These are phyloP conservation scores for Unio pictorum DNA, from an alignment of 2,888 invertebrate genomes.

Conservation along the genomic window DNA sequence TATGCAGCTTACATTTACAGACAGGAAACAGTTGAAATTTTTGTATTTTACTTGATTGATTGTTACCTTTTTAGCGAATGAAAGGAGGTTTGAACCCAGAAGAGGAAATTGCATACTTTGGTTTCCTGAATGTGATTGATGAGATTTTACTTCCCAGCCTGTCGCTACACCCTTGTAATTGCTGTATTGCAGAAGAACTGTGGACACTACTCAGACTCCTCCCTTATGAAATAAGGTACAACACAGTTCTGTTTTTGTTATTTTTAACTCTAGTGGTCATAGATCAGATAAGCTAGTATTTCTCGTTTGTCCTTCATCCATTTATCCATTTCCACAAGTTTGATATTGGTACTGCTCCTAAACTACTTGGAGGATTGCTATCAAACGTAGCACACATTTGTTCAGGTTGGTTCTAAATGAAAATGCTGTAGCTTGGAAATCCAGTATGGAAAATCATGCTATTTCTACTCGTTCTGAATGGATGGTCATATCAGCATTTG, in stretches of 20 bases:
- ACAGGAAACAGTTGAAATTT: not conserved
- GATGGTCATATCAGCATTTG: too few relatives aligned
- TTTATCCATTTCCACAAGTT: not conserved
- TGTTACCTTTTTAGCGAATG: slow-evolving; percentile 41
- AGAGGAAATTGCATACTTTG: slow-evolving; percentile 76
- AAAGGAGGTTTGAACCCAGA: slow-evolving; percentile 47
- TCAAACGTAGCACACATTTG: too few relatives aligned
- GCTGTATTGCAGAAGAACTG: slow-evolving; percentile 95
- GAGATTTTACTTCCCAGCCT: slow-evolving; percentile 91
- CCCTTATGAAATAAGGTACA: slow-evolving; percentile 71
- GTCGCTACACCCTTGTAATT: slow-evolving; percentile 93
- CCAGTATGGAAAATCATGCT: too few relatives aligned
- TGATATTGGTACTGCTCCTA: too few relatives aligned
- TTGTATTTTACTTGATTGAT: not conserved
- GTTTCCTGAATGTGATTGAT: slow-evolving; percentile 89
- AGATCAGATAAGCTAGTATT: not conserved
- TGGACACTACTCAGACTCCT: slow-evolving; percentile 82
- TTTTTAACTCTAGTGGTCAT: too few relatives aligned
- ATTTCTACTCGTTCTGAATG: too few relatives aligned
- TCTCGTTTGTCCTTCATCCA: not conserved
- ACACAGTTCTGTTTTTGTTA: too few relatives aligned
- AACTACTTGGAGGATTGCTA: too few relatives aligned
- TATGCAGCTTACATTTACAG: not conserved
- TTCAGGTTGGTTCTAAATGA: too few relatives aligned
- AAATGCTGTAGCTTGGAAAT: too few relatives aligned